Evolutionary conservation across 2,888 invertebrate species (phyloP), one percentile per base, ranked within the genome.

Genomic region (Xylota sylvarum): DNA sequence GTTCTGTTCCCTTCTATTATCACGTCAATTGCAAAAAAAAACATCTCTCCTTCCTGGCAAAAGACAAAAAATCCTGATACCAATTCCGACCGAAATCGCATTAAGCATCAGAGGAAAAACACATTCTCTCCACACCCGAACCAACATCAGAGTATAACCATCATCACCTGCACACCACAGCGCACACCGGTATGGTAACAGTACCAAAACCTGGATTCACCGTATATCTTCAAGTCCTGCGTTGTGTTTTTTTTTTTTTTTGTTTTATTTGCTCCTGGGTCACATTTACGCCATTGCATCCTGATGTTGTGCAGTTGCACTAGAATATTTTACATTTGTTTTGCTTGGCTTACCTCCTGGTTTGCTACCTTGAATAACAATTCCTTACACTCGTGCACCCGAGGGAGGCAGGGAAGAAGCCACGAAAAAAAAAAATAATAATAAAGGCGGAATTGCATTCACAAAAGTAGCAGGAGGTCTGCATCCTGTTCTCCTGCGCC

Each of bases 321-420:
- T 19, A 58, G 64, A 83, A 65, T 77, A 72, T 72, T 70, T 64
- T 65, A 72, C 58, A 77, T 70, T 77, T 77, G 70, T 77, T 77
- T 83, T 78, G 60, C 60, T 60, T 60, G 46, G 83, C 65, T 78
- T 60, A 72, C 78, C 83, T 78, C 48, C 43, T 43, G 52, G 43
- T 78, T 72, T 72, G 65, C 65, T 83, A 46, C 65, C 77, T 78
- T 78, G 78, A 83, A 83, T 83, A 78, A 65, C 60, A 78, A 83
- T 78, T 43, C 78, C 72, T 73, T 83, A 72, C 48, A 17, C 48
- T 52, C 23, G n/a, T 60, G 23, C 23, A 12, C 17, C 17, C 30
- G 19, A 35, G 12, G 12, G 17, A 48, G 48, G 37, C 9, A 35
- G 12, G n/a, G 23, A 4, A 10, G 23, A n/a, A 46, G 23, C n/a